Base-by-base conservation (phyloP, 2,113 vertebrate species). In the Haemorhous mexicanus region DNA sequence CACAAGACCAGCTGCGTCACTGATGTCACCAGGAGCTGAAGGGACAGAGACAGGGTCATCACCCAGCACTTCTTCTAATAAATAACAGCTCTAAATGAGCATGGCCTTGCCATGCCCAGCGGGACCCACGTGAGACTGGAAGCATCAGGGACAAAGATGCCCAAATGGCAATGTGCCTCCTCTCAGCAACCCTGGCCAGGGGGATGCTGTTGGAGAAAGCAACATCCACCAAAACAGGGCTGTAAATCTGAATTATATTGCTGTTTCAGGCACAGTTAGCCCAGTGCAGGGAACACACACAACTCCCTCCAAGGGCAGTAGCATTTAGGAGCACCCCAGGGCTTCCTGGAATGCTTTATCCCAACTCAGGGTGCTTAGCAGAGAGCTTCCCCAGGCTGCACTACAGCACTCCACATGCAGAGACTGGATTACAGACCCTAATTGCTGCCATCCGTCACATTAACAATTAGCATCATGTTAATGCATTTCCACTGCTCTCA, bases 391-490 rank as follows among this genome's bases (percentile, higher is more conserved):
- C 56, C 35, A 53, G 68, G 84, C 84, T 91, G 64, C 68, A 68
- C 41, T 78, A 41, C 24, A 62, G 47, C 32, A 27, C 79, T 80
- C 37, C 39, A 43, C 43, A 17, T 2, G 43, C 76, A 72, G 50
- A 79, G 63, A 30, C 55, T 47, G 35, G 7, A 73, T 81, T 91
- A 63, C 80, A 91, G 64, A 10, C 39, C 35, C 35, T 89, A 87
- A 95, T 70, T 75, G 77, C 87, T 93, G 44, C 74, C 56, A 84
- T 89, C 87, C 53, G 4, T 91, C 92, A 94, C 11, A 28, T 55
- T 44, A 84, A 93, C 77, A 87, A 82, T 93, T 94, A 84, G 62
- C 49, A 89, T 59, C 90, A 61, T 32, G n/a, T 82, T 84, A 91
- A 84, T 43, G 47, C 43, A 52, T 44, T 93, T 33, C 47, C 74